Evolutionary conservation across 2,888 invertebrate genomes (phyloP), one percentile per base, ranked within the genome.

Genomic region (Melolontha melolontha): DNA sequence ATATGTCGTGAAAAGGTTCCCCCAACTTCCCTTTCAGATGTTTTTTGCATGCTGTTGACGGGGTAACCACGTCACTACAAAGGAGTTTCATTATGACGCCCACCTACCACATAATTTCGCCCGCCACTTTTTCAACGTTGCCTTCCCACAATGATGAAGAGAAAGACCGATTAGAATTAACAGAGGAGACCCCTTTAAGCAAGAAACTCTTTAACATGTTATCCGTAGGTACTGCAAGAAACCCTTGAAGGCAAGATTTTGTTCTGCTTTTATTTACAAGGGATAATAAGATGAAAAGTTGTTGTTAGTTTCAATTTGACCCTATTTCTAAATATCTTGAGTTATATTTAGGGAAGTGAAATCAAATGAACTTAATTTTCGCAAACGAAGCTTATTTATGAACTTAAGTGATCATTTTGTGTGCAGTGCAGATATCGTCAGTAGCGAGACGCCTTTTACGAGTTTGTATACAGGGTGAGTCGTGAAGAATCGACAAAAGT

Each of bases 171-270:
- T 8, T 52, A 16, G 16, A 52, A 39, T 22, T 59, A 14, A 44
- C 14, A 11, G 1, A 6, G 42, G 12, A 5, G 42, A 1, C 42
- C 44, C 29, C 12, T 8, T 12, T 29, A 14, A 17, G 57, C 42
- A 27, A 59, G 44, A 44, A 59, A 59, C 57, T 42, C 29, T 27
- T 59, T 44, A 44, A 44, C 57, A 59, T 44, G 44, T 59, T 59
- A 59, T 42, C 44, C 44, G 12, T n/a, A n/a, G n/a, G n/a, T 16
- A 52, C 52, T 29, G 34, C 52, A 29, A 52, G 52, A 52, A 52
- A 52, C 34, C 39, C 39, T 57, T 27, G 29, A 44, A 59, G 40
- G 27, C 22, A 44, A 44, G 57, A 59, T 59, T 59, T 44, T 10
- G 22, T 29, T 59, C 1, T 44, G 44, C 44, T 12, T 27, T 55